Evolutionary conservation across 2,113 vertebrate species (phyloP).

Genomic region (Podarcis raffonei): DNA sequence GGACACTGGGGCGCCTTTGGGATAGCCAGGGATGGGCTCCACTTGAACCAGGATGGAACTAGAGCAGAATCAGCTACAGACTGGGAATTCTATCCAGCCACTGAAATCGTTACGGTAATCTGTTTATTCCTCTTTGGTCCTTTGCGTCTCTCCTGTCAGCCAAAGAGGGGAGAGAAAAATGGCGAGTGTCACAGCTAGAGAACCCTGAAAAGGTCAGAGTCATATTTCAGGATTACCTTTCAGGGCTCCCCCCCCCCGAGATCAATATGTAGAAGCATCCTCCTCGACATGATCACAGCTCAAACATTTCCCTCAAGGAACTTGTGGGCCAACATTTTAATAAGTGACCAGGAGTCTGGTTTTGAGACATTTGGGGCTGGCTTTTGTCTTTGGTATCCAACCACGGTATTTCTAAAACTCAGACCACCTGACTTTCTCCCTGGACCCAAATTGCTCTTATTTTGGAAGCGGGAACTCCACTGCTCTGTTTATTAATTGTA

Average conservation of each 20-base stretch:
- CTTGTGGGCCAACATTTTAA: not conserved
- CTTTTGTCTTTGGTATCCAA: not conserved
- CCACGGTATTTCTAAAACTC: not conserved
- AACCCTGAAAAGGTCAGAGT: conserved; percentile 16
- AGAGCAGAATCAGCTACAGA: no score
- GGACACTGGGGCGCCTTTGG: no score
- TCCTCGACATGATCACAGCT: not conserved
- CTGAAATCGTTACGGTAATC: not conserved
- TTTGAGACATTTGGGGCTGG: not conserved
- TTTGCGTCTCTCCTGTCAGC: not conserved
- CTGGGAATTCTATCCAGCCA: not conserved
- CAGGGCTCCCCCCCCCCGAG: not conserved
- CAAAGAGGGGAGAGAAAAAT: not conserved
- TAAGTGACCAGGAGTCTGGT: not conserved
- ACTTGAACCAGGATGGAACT: no score
- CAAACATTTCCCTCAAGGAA: not conserved
- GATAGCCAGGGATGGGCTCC: no score
- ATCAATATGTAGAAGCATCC: not conserved
- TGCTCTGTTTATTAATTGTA: no score
- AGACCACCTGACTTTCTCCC: no score
- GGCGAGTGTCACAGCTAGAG: not conserved
- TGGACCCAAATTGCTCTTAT: no score
- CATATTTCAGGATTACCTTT: conserved; percentile 19
- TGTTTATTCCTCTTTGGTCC: not conserved
- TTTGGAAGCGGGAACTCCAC: no score